Conservation (phyloP, 2,888 invertebrate genomes). For the Ferdinandea cuprea region DNA sequence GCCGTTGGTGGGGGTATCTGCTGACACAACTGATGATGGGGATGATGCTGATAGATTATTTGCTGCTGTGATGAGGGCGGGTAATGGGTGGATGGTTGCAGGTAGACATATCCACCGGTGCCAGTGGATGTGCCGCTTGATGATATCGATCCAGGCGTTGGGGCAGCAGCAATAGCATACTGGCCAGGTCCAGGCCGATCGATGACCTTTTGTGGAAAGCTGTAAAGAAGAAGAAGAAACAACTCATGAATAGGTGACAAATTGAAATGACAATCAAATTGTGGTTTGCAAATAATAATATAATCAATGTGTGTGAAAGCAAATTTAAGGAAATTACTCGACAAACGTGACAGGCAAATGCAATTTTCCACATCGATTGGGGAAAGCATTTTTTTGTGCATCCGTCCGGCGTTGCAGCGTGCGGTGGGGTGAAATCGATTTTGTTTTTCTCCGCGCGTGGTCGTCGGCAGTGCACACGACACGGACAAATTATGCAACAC, state of each 20-base stretch:
- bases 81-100: slow-evolving; percentile 81
- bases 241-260: slow-evolving; percentile 1
- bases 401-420: background rate
- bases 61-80: slow-evolving; percentile 80
- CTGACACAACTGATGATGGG: slow-evolving; percentile 81
- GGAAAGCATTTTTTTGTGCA: slow-evolving; percentile 19
- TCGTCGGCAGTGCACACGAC: no score
- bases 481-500: no score
- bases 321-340: slow-evolving; percentile 52
- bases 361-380: slow-evolving; percentile 29
- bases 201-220: slow-evolving; percentile 83
- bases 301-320: slow-evolving; percentile 12
- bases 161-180: slow-evolving; percentile 79
- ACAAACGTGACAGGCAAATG: slow-evolving; percentile 51
- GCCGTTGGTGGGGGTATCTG: slow-evolving; percentile 75
- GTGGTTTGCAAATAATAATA: background rate
- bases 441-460: background rate
- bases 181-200: slow-evolving; percentile 82
- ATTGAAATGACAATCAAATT: slow-evolving; percentile 22
- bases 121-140: slow-evolving; percentile 77
- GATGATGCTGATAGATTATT: slow-evolving; percentile 79
- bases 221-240: slow-evolving; percentile 75
- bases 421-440: slow-evolving; percentile 19
- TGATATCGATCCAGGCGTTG: slow-evolving; percentile 77
- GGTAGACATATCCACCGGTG: slow-evolving; percentile 81